A percentile compares a stretch with the other conserved stretches of the same genome.
Conservation (phyloP, 2,113 vertebrate species). For the Okapia johnstoni region DNA sequence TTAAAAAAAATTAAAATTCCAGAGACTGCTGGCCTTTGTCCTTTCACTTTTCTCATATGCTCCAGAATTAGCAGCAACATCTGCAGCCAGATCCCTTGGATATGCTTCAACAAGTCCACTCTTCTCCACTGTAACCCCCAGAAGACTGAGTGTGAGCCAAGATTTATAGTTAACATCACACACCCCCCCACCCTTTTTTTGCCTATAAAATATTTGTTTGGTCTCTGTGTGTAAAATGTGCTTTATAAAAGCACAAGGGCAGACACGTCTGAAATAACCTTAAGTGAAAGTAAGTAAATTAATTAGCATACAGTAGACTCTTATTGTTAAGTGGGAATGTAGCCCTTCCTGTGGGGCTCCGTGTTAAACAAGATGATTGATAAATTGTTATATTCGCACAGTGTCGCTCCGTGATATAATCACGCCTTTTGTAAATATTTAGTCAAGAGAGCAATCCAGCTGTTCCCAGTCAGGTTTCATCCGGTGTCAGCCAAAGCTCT, state of each 20-base stretch:
- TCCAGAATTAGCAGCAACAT: neutral
- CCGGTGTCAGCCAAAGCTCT: conserved; percentile 78
- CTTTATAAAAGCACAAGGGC: conserved; percentile 61
- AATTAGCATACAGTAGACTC: conserved; percentile 81
- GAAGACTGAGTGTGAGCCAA: neutral
- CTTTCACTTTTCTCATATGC: neutral
- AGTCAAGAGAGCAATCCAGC: conserved; percentile 87
- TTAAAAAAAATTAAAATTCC: neutral
- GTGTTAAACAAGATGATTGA: conserved; percentile 85
- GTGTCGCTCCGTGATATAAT: conserved; percentile 86
- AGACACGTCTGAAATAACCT: conserved; percentile 69
- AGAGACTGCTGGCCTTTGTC: neutral
- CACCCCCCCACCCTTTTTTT: neutral
- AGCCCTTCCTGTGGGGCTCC: conserved; percentile 78
- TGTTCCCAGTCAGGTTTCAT: conserved; percentile 85
- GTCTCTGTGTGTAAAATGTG: conserved; percentile 59
- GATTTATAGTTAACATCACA: neutral
- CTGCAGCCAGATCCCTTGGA: neutral
- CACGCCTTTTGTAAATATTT: conserved; percentile 88
- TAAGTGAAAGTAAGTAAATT: conserved; percentile 77
- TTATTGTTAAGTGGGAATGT: conserved; percentile 81
- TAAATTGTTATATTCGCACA: conserved; percentile 84
- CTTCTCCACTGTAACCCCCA: neutral
- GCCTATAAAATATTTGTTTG: conserved; percentile 28
- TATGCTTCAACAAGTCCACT: neutral